phyloP scores from a whole-genome alignment of 2,888 invertebrate species.

The Hydriomena furcata region DNA sequence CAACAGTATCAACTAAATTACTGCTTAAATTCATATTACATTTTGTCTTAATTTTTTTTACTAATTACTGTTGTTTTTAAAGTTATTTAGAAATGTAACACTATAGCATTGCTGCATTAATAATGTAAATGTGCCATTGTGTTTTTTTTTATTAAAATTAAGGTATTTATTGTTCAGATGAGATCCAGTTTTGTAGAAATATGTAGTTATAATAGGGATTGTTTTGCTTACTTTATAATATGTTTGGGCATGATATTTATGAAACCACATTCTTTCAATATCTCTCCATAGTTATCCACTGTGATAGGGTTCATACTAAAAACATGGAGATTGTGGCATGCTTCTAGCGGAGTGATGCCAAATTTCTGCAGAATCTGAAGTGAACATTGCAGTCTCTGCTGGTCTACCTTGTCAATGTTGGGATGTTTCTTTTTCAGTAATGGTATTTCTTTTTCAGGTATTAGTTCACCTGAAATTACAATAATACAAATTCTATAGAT shows the following conservation, averaged over 20 bases:
- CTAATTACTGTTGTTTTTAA: too few relatives aligned
- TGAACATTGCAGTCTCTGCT: constrained; percentile 57
- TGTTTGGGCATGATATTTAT: constrained; percentile 64
- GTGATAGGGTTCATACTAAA: constrained; percentile 82
- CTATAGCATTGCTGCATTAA: too few relatives aligned
- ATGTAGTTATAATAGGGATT: too few relatives aligned
- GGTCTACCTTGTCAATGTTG: constrained; percentile 55
- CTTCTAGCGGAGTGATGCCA: constrained; percentile 75
- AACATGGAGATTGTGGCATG: constrained; percentile 80
- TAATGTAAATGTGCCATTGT: too few relatives aligned
- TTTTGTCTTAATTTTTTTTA: too few relatives aligned
- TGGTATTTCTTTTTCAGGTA: constrained; percentile 45
- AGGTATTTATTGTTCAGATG: too few relatives aligned
- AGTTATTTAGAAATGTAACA: too few relatives aligned
- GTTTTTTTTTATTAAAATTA: too few relatives aligned
- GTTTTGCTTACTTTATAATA: constrained; percentile 61
- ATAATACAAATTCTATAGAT: too few relatives aligned
- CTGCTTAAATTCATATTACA: too few relatives aligned
- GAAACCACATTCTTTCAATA: constrained; percentile 85
- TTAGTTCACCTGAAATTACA: constrained; percentile 49
- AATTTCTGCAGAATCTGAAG: constrained; percentile 66
- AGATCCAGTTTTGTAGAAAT: background rate
- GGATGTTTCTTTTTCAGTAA: constrained; percentile 62
- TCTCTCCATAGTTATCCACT: constrained; percentile 84
- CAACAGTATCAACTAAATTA: too few relatives aligned